phyloP scores from a whole-genome alignment of 2,888 invertebrate species.

The Drosophila prolongata region DNA sequence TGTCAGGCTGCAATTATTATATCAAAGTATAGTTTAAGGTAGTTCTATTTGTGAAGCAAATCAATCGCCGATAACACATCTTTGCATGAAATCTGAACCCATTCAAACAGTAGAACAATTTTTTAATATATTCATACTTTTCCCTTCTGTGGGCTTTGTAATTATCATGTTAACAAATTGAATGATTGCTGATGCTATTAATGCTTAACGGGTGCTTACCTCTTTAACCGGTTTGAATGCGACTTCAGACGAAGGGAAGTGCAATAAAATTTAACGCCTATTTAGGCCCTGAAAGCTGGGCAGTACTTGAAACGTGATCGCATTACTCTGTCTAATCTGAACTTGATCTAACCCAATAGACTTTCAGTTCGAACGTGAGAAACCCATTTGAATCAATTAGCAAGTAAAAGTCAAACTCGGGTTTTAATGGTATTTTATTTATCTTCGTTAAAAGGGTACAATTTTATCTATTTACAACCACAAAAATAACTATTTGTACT shows the following conservation, averaged over 20 bases:
- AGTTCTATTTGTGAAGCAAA: neutral
- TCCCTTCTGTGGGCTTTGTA: neutral
- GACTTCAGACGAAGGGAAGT: conserved; percentile 6
- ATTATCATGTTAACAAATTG: conserved; percentile 9
- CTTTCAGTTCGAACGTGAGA: conserved; percentile 6
- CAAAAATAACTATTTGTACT: too few relatives aligned
- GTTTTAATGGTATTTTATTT: too few relatives aligned
- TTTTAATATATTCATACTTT: neutral
- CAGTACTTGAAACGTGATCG: conserved; percentile 23
- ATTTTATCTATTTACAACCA: neutral
- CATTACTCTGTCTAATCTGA: conserved; percentile 9
- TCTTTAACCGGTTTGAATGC: conserved; percentile 1
- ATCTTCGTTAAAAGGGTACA: neutral
- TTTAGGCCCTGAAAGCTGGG: conserved; percentile 2
- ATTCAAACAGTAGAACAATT: neutral
- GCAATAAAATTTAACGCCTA: conserved; percentile 1
- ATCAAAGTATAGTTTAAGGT: neutral
- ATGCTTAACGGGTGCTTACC: conserved; percentile 17
- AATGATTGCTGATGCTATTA: conserved; percentile 1
- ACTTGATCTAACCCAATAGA: conserved; percentile 30
- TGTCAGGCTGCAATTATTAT: neutral
- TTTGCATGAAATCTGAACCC: neutral
- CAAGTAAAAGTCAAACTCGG: neutral
- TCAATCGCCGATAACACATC: neutral
- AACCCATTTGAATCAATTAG: conserved; percentile 26